Evolutionary conservation across 2,888 invertebrate genomes (phyloP), one percentile per base, ranked within the genome.

Genomic region (Clunio marinus): DNA sequence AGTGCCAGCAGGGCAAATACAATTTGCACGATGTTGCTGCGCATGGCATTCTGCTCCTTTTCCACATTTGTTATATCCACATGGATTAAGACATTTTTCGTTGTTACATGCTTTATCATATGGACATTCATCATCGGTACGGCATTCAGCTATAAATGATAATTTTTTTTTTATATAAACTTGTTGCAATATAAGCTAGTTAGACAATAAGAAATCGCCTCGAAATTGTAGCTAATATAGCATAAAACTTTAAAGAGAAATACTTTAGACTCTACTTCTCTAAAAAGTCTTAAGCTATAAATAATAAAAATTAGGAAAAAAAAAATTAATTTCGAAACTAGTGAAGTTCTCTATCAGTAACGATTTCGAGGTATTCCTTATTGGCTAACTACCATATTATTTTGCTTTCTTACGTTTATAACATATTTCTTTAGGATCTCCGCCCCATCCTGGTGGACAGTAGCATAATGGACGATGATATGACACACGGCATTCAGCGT

Each of bases 371-470:
- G n/a, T n/a, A n/a, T n/a, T n/a, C n/a, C n/a, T n/a, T n/a, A n/a
- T n/a, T n/a, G n/a, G n/a, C n/a, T n/a, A n/a, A n/a, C n/a, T n/a
- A n/a, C n/a, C n/a, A n/a, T n/a, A n/a, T n/a, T n/a, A n/a, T 45
- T 62, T 41, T 41, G 1, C 22, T 1, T 10, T 81, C 87, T 86
- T 83, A 93, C 93, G 91, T 83, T 88, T 90, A 76, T 89, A 92
- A 75, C 95, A 95, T 71, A 86, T 84, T 22, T 87, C 79, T 77
- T 93, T 88, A 32, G 95, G 93, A 78, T 94, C 90, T 70, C 95
- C 95, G 65, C 91, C 91, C 81, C 90, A 92, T 71, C 89, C 91
- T 60, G 87, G 84, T 17, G 90, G 90, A 76, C 95, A 95, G 74
- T 84, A 84, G 77, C 95, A 95, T 20, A 86, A 85, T 2, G 93